Base-by-base conservation (phyloP, 2,113 vertebrate species). In the Phrynocephalus versicolor region DNA sequence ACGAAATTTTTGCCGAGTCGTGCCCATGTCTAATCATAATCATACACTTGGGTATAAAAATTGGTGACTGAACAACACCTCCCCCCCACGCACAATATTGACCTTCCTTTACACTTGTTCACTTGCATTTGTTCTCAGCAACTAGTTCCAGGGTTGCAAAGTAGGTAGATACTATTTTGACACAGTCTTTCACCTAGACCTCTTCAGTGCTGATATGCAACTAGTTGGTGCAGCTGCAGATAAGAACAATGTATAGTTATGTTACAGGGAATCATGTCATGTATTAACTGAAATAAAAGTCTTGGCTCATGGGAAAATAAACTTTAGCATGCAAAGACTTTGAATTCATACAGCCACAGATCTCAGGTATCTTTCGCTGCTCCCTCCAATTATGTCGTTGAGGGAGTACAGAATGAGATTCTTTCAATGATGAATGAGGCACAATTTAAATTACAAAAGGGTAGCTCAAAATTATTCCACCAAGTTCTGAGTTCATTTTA, bases 361-460 rank as follows among this genome's bases (percentile, higher is more conserved):
- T 79, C 55, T 57, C 79, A 89, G 90, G 35, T 87, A 27, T 14
- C 1, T 87, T 87, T 65, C 62, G 41, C 89, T 82, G 35, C 33
- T 37, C 2, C 4, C 9, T 23, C 33, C n/a, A 6, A 23, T 65
- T 33, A 84, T 25, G 58, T 62, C 55, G 79, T 13, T 2, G 77
- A 91, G 88, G 82, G 69, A 58, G 62, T 77, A 74, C 12, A 27
- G 35, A 88, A 81, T 41, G 55, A 86, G 65, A 72, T 85, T 77
- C 58, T 25, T 39, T 58, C 81, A 79, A 62, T 19, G 76, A 55
- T n/a, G 33, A 37, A 84, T 62, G 33, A 19, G 74, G 27, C 14
- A 71, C 14, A 13, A 37, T 83, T 90, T 83, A 87, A 91, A 88
- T 78, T 41, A 51, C 6, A 73, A 88, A 77, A 84, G 57, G 60